These are phyloP conservation scores for Orchesella cincta DNA, from an alignment of 1,140 invertebrate species.

Conservation along the genomic window DNA sequence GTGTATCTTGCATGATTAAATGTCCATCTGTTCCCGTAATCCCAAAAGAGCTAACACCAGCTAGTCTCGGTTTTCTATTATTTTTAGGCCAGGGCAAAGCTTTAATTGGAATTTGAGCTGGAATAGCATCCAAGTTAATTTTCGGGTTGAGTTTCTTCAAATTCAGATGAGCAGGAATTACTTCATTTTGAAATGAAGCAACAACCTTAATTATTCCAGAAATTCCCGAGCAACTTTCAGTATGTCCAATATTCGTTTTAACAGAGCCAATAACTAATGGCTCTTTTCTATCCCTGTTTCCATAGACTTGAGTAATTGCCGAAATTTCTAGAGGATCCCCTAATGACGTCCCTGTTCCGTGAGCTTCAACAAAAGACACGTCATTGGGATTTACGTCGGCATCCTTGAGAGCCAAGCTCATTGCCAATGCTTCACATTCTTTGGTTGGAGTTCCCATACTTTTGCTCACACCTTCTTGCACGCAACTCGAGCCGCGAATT, in stretches of 20 bases:
- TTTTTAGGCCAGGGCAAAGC: background rate
- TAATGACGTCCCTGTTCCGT: constrained; percentile 7
- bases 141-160: background rate
- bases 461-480: constrained; percentile 1
- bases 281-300: background rate
- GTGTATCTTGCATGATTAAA: constrained; percentile 38
- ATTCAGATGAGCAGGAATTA: constrained; percentile 11
- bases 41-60: constrained; percentile 38
- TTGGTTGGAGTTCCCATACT: constrained; percentile 15
- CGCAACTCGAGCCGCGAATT: background rate
- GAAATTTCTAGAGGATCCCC: constrained; percentile 9
- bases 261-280: constrained; percentile 15
- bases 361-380: background rate
- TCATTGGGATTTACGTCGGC: background rate
- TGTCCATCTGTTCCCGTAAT: constrained; percentile 44
- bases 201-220: background rate
- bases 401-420: constrained; percentile 9
- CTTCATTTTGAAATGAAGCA: background rate
- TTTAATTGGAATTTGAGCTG: background rate
- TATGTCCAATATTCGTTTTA: constrained; percentile 7
- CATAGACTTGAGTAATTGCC: background rate
- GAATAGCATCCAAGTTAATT: background rate
- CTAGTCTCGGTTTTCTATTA: background rate
- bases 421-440: constrained; percentile 9
- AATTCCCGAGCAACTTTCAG: background rate